These are phyloP conservation scores for Muscina levida DNA, from an alignment of 2,888 invertebrate species.

Conservation along the genomic window DNA sequence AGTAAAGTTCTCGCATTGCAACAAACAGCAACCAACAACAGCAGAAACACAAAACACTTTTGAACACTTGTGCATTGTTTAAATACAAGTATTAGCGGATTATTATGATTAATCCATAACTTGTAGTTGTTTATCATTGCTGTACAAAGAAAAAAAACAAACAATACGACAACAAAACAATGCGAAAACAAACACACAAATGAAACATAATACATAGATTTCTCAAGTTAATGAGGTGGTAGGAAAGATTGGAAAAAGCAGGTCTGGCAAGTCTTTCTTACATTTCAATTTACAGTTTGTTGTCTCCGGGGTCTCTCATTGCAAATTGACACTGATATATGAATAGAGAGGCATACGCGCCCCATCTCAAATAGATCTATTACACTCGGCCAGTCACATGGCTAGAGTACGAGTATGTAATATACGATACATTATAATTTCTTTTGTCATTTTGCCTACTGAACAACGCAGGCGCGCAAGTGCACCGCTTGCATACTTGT, in stretches of 20 bases:
- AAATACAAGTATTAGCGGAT: not conserved
- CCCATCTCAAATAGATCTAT: not conserved
- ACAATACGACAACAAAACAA: not conserved
- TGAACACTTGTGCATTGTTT: not conserved
- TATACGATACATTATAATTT: conserved; percentile 44
- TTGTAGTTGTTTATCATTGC: conserved; percentile 17
- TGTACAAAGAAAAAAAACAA: not conserved
- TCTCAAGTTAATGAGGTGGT: too few species aligned
- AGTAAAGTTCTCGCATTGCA: not conserved
- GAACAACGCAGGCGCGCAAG: too few species aligned
- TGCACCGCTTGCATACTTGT: too few species aligned
- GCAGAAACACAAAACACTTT: not conserved
- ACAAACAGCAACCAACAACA: too few species aligned
- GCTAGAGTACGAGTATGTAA: not conserved
- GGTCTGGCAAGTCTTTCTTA: not conserved
- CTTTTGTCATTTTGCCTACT: conserved; percentile 43
- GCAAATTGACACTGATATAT: conserved; percentile 63
- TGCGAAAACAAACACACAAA: not conserved
- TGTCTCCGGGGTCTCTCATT: conserved; percentile 21
- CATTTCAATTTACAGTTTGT: not conserved
- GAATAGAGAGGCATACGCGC: conserved; percentile 42
- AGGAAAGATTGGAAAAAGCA: not conserved
- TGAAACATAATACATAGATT: not conserved
- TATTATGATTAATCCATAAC: conserved; percentile 25
- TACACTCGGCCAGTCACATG: not conserved